Evolutionary conservation across 2,113 vertebrate species (phyloP), one percentile per base, ranked within the genome.

Genomic region (Gymnobelideus leadbeateri): DNA sequence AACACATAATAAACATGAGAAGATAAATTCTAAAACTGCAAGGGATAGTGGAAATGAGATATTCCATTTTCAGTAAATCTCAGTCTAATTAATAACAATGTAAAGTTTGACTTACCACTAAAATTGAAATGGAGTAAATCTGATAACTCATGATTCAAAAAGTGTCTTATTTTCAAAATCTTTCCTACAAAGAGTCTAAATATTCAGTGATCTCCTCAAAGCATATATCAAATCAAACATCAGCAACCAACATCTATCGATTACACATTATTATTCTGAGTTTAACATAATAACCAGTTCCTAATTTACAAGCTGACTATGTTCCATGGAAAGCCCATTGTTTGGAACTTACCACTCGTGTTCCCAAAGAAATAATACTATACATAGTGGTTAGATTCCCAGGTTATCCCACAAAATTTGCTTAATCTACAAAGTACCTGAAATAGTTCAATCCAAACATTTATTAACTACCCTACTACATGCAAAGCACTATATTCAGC

Each of bases 1-100:
- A 61, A 9, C 92, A 92, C 94, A 95, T 43, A 84, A 96, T 51
- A 95, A 97, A 94, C 21, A 95, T 50, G 43, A 53, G 92, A 95
- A 97, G 96, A 92, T 91, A 97, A 97, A 26, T 91, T 91, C 47
- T 12, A 96, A 95, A 95, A n/a, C 84, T 95, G 61, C 54, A 97
- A 97, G 51, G 95, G 95, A 95, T 24, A 77, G 84, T 51, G 8
- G 90, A 89, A 97, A 96, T 92, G 96, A 97, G 92, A 95, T 93
- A 95, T 24, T 93, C 90, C 91, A 96, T 97, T 96, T 54, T 90
- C 51, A 55, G 95, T 77, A 98, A 96, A 96, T 47, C 16, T 89
- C 50, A 94, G 92, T 57, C 96, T 68, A 96, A 96, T 94, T 93
- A 95, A 96, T 47, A 96, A 89, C 55, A 96, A 28, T 95, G 25